A percentile compares a stretch with the other conserved stretches of the same genome.
Conservation (phyloP, 2,113 vertebrate species). For the Garra rufa region DNA sequence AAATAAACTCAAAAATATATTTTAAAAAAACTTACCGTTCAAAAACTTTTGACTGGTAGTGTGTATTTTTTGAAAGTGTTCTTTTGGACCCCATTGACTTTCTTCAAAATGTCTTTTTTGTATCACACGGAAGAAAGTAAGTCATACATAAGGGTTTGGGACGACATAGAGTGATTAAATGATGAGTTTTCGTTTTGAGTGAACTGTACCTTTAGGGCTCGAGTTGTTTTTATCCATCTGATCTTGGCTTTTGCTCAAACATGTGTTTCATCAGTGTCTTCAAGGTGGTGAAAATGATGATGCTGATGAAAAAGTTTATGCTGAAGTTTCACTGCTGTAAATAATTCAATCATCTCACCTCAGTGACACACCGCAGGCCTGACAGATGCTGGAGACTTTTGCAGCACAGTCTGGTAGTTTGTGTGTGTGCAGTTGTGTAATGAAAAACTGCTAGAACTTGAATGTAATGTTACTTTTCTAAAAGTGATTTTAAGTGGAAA, state of each 20-base stretch:
- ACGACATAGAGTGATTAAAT: not conserved
- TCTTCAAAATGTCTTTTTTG: not conserved
- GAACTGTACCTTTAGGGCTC: not conserved
- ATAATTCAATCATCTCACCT: conserved; percentile 32
- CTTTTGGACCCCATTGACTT: not conserved
- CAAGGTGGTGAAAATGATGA: conserved; percentile 3
- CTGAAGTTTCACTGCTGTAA: conserved; percentile 17
- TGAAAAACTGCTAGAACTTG: not conserved
- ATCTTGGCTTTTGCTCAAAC: not conserved
- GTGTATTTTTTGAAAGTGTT: too few species aligned
- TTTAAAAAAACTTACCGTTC: too few species aligned
- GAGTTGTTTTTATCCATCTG: not conserved
- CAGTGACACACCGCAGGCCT: conserved; percentile 9
- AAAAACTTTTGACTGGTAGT: too few species aligned
- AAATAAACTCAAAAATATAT: too few species aligned
- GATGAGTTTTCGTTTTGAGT: not conserved
- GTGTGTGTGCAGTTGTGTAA: not conserved
- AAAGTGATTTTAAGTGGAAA: not conserved
- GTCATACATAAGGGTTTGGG: not conserved
- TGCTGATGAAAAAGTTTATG: not conserved
- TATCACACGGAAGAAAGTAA: not conserved
- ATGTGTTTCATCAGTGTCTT: not conserved
- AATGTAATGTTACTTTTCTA: not conserved
- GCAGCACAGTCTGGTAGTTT: not conserved
- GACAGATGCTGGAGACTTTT: conserved; percentile 11